These are phyloP conservation scores for Scaptomyza flava DNA, from an alignment of 2,888 invertebrate genomes.

Conservation along the genomic window DNA sequence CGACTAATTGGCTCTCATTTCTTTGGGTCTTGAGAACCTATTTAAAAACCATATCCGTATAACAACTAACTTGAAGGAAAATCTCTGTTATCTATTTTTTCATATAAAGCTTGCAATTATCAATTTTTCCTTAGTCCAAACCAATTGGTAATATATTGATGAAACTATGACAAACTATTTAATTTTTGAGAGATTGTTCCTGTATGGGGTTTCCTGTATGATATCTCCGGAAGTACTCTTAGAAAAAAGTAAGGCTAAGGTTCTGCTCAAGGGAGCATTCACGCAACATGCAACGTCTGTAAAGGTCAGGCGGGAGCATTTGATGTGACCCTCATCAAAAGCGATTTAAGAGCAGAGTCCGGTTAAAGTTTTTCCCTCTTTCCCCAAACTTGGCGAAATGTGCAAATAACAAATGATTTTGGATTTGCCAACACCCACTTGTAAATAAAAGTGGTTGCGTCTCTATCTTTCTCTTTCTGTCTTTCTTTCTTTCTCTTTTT, in stretches of 20 bases:
- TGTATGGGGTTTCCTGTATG: neutral
- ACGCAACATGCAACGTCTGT: slow-evolving; percentile 16
- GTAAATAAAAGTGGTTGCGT: slow-evolving; percentile 63
- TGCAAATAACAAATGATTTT: slow-evolving; percentile 77
- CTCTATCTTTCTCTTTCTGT: slow-evolving; percentile 4
- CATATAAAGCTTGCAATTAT: too few species aligned
- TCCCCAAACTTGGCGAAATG: slow-evolving; percentile 59
- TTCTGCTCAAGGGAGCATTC: slow-evolving; percentile 4
- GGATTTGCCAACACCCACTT: slow-evolving; percentile 74
- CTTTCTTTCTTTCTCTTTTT: too few species aligned
- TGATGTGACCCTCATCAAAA: slow-evolving; percentile 74
- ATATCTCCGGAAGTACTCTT: neutral
- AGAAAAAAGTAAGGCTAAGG: neutral
- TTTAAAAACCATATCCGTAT: too few species aligned
- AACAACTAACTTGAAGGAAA: neutral
- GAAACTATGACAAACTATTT: neutral
- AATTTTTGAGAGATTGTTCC: neutral
- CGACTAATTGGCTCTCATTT: slow-evolving; percentile 57
- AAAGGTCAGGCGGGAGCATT: slow-evolving; percentile 60
- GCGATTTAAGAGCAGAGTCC: slow-evolving; percentile 65
- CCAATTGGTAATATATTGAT: neutral
- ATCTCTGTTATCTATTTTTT: neutral
- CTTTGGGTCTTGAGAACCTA: slow-evolving; percentile 13
- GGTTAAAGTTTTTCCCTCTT: slow-evolving; percentile 53
- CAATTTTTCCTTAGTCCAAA: neutral